Conservation (phyloP, 2,113 vertebrate species). For the Turnix velox region DNA sequence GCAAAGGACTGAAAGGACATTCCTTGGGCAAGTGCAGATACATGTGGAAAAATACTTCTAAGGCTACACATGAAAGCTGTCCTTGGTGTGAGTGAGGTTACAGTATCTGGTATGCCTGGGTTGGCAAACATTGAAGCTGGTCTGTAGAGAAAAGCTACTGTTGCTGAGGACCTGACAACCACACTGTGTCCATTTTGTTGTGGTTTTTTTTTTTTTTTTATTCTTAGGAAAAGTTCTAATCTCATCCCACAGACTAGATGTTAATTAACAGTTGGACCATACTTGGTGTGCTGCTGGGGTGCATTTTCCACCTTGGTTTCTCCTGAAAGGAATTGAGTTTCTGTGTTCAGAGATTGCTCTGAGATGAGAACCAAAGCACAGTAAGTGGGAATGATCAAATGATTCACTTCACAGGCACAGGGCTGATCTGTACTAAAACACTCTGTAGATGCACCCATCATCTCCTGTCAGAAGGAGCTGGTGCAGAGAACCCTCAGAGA, state of each 20-base stretch:
- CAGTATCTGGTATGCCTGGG: not conserved
- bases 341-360: not conserved
- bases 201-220: fast-evolving
- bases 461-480: not conserved
- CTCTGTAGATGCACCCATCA: not conserved
- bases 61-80: not conserved
- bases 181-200: not conserved
- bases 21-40: not conserved
- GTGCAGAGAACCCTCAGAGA: not conserved
- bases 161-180: not conserved
- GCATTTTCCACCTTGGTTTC: not conserved
- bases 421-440: not conserved
- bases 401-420: not conserved
- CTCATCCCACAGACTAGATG: not conserved
- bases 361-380: not conserved
- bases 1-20: not conserved
- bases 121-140: not conserved
- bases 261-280: not conserved
- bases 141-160: not conserved
- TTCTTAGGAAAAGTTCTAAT: not conserved
- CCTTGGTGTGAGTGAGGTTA: not conserved
- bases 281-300: not conserved
- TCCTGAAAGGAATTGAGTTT: fast-evolving
- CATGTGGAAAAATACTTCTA: not conserved
- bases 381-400: not conserved